Evolutionary conservation across 2,888 invertebrate species (phyloP).

Genomic region (Lissocephala sabroskyi): DNA sequence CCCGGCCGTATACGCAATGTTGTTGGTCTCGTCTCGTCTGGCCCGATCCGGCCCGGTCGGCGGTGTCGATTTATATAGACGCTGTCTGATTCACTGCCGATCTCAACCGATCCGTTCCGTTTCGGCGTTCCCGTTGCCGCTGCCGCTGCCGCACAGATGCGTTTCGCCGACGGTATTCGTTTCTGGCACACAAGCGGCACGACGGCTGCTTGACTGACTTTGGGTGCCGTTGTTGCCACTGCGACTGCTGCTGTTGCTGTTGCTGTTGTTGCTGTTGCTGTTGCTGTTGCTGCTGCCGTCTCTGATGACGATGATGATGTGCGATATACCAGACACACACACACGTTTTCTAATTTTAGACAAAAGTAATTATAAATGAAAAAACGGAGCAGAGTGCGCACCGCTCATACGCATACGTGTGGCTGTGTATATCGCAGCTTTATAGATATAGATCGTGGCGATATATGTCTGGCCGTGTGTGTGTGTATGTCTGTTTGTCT

Average conservation of each 20-base stretch:
- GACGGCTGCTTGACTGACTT: slow-evolving; percentile 18
- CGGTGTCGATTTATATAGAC: too few species aligned
- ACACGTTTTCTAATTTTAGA: slow-evolving; percentile 73
- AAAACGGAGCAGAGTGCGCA: slow-evolving; percentile 64
- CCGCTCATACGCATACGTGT: slow-evolving; percentile 8
- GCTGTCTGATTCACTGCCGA: slow-evolving; percentile 49
- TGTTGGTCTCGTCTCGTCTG: too few species aligned
- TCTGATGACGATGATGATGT: slow-evolving; percentile 44
- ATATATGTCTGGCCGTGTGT: slow-evolving; percentile 18
- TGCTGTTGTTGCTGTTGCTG: slow-evolving; percentile 35
- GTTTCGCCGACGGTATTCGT: slow-evolving; percentile 43
- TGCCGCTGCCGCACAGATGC: slow-evolving; percentile 1
- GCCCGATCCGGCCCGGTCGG: too few species aligned
- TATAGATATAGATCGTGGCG: slow-evolving; percentile 17
- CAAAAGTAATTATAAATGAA: slow-evolving; percentile 72
- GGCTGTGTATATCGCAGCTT: slow-evolving; percentile 33
- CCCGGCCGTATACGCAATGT: slow-evolving; percentile 8
- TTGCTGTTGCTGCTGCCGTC: slow-evolving; percentile 32
- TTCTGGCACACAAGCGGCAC: slow-evolving; percentile 49
- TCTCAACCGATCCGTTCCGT: too few species aligned
- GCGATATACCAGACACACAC: slow-evolving; percentile 67
- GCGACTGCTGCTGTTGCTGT: slow-evolving; percentile 31
- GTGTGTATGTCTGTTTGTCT: slow-evolving; percentile 18
- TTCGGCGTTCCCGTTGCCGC: background rate
- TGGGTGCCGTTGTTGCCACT: slow-evolving; percentile 15